Conservation (phyloP, 1,140 invertebrate species). For the Drosophila sturtevanti region DNA sequence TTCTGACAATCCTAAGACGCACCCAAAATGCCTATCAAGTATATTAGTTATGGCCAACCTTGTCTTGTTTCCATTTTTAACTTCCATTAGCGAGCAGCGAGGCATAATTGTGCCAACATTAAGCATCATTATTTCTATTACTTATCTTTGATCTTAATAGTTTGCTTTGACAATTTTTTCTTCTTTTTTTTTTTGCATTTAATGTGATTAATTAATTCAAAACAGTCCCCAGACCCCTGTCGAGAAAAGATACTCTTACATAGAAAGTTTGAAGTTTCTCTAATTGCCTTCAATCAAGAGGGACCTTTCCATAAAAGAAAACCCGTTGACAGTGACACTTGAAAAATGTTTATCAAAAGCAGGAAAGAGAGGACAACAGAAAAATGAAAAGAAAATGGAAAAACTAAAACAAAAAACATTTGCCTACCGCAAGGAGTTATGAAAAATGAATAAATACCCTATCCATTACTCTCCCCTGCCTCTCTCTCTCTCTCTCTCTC, state of each 20-base stretch:
- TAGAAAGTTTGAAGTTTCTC: constrained; percentile 16
- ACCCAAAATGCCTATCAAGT: background rate
- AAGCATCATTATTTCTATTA: constrained; percentile 70
- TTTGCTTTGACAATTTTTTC: constrained; percentile 64
- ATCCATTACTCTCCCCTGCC: background rate
- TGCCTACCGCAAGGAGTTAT: constrained; percentile 48
- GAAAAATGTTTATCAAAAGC: constrained; percentile 49
- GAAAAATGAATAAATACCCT: constrained; percentile 25
- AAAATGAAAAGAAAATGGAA: constrained; percentile 1
- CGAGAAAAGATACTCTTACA: background rate
- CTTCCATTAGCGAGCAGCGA: constrained; percentile 54
- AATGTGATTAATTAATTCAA: constrained; percentile 78
- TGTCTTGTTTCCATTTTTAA: background rate
- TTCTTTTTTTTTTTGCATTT: constrained; percentile 51
- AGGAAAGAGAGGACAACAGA: background rate
- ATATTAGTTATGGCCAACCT: background rate
- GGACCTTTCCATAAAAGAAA: constrained; percentile 37
- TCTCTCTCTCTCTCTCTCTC: background rate
- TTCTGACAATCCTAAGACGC: constrained; percentile 5
- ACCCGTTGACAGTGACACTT: constrained; percentile 69
- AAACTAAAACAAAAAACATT: constrained; percentile 13
- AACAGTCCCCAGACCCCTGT: constrained; percentile 23
- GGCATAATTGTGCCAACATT: constrained; percentile 71
- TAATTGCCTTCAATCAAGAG: constrained; percentile 58
- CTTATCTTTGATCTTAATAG: constrained; percentile 78